Evolutionary conservation across 2,888 invertebrate genomes (phyloP).

Genomic region (Trichogramma evanescens): DNA sequence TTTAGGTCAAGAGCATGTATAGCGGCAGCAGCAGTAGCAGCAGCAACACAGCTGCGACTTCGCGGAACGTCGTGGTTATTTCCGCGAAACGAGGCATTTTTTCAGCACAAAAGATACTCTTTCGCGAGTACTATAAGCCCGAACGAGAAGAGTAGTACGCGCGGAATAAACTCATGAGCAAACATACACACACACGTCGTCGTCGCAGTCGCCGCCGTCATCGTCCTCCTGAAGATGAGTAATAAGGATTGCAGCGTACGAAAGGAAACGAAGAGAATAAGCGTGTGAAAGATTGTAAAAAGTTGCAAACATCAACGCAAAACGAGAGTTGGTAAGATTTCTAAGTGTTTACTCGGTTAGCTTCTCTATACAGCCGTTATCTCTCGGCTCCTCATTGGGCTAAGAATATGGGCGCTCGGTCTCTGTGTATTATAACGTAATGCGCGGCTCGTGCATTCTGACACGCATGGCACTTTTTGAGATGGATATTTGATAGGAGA

Average conservation of each 20-base stretch:
- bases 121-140: neutral
- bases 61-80: constrained; percentile 3
- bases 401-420: too few relatives aligned
- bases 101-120: neutral
- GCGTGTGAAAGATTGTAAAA: constrained; percentile 8
- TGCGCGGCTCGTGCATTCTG: constrained; percentile 36
- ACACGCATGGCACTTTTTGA: constrained; percentile 45
- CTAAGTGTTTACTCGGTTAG: neutral
- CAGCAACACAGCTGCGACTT: constrained; percentile 10
- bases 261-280: too few relatives aligned
- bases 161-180: neutral
- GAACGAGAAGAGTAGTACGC: neutral
- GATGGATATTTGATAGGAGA: constrained; percentile 46
- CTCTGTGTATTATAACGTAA: neutral
- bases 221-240: too few relatives aligned
- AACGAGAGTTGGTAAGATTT: neutral
- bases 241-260: too few relatives aligned
- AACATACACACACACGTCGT: too few relatives aligned
- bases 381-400: neutral
- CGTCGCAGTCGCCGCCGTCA: too few relatives aligned
- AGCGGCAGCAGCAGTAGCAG: constrained; percentile 16
- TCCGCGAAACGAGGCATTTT: neutral
- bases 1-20: constrained; percentile 17
- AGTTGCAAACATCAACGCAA: neutral
- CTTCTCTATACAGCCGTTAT: constrained; percentile 1